Base-by-base conservation (phyloP, 1,140 invertebrate species). In the Galleria mellonella region DNA sequence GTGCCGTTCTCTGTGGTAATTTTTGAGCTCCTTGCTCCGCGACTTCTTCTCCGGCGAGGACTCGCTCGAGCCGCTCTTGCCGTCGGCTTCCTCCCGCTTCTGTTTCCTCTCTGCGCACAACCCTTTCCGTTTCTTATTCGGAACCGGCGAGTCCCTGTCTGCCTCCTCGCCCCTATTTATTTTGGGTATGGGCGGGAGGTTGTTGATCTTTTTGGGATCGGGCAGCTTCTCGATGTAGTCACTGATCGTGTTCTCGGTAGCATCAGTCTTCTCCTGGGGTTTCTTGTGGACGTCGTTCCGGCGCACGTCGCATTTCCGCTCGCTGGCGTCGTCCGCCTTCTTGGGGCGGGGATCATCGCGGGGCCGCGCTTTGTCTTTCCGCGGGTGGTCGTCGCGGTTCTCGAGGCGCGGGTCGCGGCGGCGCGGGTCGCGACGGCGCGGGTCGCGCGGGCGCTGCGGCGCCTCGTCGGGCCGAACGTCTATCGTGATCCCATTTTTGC, bases 1-100 rank as follows among this genome's bases (percentile, higher is more conserved):
- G 75, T 92, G 92, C 72, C 90, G 82, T 53, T 89, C 88, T 70
- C 89, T 91, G 45, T 87, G 72, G 43, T 87, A 89, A 29, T 85
- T 84, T 50, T 89, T 88, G 9, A 90, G 83, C 54, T 90, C 90
- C 47, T 70, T 70, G 0, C 12, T 14, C 27, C 67, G 61, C 3
- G 37, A 33, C 27, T 59, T 47, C 35, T 76, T 72, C 30, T 74
- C 72, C 0, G 72, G 73, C n/a, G 73, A 71, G 8, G 62, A 58
- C 27, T 45, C 45, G 12, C 13, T 61, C 10, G 36, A 29, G 13
- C 43, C 59, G 9, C 40, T 28, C 29, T 56, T 51, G 43, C 42
- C 53, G 17, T n/a, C n/a, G n/a, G 36, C 35, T 13, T 58, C 56
- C 23, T 51, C 52, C 9, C 55, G 35, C 41, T 66, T 68, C 36